Percentiles rank a stretch among this genome's conserved stretches.
phyloP scores from a whole-genome alignment of 2,797 vertebrate genomes.

The Glyptemys insculpta region DNA sequence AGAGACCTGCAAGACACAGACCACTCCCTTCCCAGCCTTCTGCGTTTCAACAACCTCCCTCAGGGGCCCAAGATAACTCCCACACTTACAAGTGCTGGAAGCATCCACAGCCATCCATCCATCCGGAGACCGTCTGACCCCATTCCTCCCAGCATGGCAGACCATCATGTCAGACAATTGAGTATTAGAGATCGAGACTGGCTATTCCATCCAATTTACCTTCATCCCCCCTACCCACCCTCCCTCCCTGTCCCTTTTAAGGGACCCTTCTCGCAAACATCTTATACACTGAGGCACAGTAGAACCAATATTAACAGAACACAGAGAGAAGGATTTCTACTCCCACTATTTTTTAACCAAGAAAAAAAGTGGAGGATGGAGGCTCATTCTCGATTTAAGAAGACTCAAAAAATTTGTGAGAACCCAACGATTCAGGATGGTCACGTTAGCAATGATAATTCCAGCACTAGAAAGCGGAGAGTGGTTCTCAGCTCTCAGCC shows the following conservation, averaged over 20 bases:
- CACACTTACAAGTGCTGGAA: not conserved
- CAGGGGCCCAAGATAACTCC: not conserved
- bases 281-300: not conserved
- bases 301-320: not conserved
- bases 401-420: not conserved
- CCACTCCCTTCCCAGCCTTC: not conserved
- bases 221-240: not conserved
- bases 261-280: not conserved
- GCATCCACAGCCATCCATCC: not conserved
- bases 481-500: not conserved
- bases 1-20: not conserved
- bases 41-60: not conserved
- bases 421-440: not conserved
- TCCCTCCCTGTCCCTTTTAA: not conserved
- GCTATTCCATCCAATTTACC: not conserved
- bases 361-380: not conserved
- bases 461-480: not conserved
- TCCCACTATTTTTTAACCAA: not conserved
- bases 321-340: not conserved
- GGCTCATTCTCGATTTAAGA: not conserved
- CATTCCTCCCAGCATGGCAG: not conserved
- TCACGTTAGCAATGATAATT: not conserved
- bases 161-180: not conserved
- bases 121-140: not conserved
- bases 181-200: not conserved